Conservation (phyloP, 2,888 invertebrate species). For the Kuschelorhynchus macadamiae region DNA sequence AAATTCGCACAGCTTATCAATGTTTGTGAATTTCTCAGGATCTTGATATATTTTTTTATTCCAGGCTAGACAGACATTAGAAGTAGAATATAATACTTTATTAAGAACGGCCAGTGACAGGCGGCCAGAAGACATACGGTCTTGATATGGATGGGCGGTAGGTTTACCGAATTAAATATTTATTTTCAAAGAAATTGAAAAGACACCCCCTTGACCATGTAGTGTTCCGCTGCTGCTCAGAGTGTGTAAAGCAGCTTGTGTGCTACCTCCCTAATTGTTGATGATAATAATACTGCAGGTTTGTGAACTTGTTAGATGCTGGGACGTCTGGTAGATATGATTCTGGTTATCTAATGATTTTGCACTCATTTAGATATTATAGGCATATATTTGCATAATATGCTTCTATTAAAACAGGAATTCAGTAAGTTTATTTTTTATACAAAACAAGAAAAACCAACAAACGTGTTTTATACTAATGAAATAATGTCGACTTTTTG, state of each 20-base stretch:
- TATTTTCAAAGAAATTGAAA: constrained; percentile 43
- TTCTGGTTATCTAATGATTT: constrained; percentile 12
- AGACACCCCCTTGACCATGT: constrained; percentile 59
- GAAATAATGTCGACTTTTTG: too few species aligned
- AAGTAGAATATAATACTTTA: constrained; percentile 91
- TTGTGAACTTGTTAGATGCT: constrained; percentile 27
- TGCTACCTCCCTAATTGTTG: constrained; percentile 59
- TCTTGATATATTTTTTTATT: constrained; percentile 51
- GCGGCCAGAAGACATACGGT: constrained; percentile 69
- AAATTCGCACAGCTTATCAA: not conserved
- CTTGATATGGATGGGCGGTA: constrained; percentile 62
- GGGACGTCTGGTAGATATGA: not conserved
- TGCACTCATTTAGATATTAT: constrained; percentile 14
- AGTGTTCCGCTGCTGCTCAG: constrained; percentile 60
- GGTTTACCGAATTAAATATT: constrained; percentile 35
- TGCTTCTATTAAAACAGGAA: too few species aligned
- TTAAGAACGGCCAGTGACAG: constrained; percentile 89
- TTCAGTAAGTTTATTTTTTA: too few species aligned
- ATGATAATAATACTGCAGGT: constrained; percentile 36
- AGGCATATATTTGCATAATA: constrained; percentile 9
- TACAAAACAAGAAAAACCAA: too few species aligned
- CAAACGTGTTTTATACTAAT: too few species aligned
- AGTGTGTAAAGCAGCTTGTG: constrained; percentile 56
- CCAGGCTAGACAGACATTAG: constrained; percentile 92
- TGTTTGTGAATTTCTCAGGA: not conserved